Evolutionary conservation across 2,888 invertebrate genomes (phyloP), one percentile per base, ranked within the genome.

Genomic region (Abrostola triplasia): DNA sequence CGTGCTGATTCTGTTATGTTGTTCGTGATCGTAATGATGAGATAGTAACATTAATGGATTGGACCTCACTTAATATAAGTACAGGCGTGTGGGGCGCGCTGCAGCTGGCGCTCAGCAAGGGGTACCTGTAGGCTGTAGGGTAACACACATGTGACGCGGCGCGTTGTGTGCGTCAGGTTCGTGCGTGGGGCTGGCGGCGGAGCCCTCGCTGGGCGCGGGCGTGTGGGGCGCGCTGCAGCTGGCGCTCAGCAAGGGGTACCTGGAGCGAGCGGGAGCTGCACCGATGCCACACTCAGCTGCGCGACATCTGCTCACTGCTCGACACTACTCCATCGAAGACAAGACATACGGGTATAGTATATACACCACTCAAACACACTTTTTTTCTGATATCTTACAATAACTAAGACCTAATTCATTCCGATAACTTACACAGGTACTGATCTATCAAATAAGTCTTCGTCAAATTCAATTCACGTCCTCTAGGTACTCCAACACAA

Each of bases 181-280:
- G 61, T 73, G 74, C 70, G 85, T 70, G 68, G 70, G 97, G 76
- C 94, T 99, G 79, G 98, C 98, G 85, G 98, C 98, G 76, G 99
- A 99, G 92, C 99, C 99, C 0, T 97, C 98, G 84, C 96, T 98
- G 55, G 97, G 98, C 66, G 96, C 96, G n/a, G 99, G 99, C 56
- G 97, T 99, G 66, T 98, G 97, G 49, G 98, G 98, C 73, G 99
- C 99, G 11, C 95, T 99, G 68, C 96, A 97, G 84, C 94, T 99
- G 70, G 99, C 99, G 36, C 96, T 97, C 88, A 98, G 98, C 84
- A 99, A 99, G 95, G 99, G 98, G 9, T 99, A 98, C 91, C 95
- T 99, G 64, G 98, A 98, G 89, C 97, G 97, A 77, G 97, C 97
- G 78, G 96, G 96, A 58, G 95, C 95, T 63, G 97, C 97, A 87